Percentiles rank a stretch among this genome's conserved stretches.
phyloP scores from a whole-genome alignment of 2,113 vertebrate species.

The Machaerirhynchus nigripectus region DNA sequence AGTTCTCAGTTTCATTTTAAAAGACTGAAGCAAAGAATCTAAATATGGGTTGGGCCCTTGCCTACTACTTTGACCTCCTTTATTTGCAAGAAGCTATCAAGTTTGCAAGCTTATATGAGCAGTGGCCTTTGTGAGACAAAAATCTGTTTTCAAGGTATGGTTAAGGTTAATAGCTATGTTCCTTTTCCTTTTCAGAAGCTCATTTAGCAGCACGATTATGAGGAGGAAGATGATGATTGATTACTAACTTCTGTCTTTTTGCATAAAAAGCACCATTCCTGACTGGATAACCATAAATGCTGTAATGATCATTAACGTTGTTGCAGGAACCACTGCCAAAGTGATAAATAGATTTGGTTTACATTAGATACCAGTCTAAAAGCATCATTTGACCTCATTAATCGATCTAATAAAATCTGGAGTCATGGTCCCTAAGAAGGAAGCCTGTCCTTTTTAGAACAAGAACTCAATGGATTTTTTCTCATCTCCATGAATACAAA shows the following conservation, averaged over 20 bases:
- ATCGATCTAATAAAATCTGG: constrained; percentile 45
- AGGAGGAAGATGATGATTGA: constrained; percentile 53
- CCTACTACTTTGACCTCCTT: background rate
- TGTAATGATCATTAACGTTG: constrained; percentile 56
- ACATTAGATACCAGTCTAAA: constrained; percentile 48
- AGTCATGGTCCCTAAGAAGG: background rate
- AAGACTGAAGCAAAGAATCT: background rate
- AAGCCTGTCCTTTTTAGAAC: background rate
- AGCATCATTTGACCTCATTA: constrained; percentile 62
- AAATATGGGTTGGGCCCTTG: background rate
- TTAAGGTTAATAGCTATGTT: constrained; percentile 53
- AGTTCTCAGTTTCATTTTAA: background rate
- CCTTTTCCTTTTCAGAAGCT: constrained; percentile 53
- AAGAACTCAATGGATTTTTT: background rate
- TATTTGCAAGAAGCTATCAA: constrained; percentile 30
- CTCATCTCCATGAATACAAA: background rate
- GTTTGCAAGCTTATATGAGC: background rate
- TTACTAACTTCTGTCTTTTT: constrained; percentile 50
- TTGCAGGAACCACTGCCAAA: constrained; percentile 51
- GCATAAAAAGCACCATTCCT: constrained; percentile 21
- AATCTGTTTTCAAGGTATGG: constrained; percentile 35
- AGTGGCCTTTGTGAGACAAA: background rate
- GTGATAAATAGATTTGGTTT: constrained; percentile 68
- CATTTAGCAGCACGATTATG: constrained; percentile 53
- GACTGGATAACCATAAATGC: constrained; percentile 28